Evolutionary conservation across 2,888 invertebrate genomes (phyloP).

Genomic region (Lissonota sp.): DNA sequence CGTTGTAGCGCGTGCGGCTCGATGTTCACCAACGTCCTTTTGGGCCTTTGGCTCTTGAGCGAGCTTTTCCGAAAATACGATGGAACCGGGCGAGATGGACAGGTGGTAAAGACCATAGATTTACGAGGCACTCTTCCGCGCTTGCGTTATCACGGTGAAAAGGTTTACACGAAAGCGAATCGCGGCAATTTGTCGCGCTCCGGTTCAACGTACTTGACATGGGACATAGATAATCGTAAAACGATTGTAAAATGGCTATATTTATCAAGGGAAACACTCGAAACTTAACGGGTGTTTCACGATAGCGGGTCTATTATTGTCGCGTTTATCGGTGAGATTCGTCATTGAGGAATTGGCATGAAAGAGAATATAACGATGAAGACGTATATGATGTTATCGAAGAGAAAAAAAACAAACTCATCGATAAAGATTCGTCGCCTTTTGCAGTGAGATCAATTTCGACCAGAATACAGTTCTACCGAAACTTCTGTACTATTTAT

Average conservation of each 20-base stretch:
- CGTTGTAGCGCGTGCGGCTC: not conserved
- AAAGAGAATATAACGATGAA: no score
- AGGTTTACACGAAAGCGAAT: slow-evolving; percentile 20
- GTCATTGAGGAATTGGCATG: not conserved
- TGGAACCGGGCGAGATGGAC: slow-evolving; percentile 37
- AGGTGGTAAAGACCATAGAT: slow-evolving; percentile 48
- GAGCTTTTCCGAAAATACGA: slow-evolving; percentile 37
- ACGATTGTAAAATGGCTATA: slow-evolving; percentile 12
- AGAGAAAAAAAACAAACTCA: not conserved
- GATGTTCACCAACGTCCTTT: slow-evolving; percentile 16
- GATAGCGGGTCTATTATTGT: slow-evolving; percentile 7
- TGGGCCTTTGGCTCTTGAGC: not conserved
- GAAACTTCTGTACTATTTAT: no score
- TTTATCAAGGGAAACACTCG: slow-evolving; percentile 9
- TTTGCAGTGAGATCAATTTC: slow-evolving; percentile 18
- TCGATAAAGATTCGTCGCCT: not conserved
- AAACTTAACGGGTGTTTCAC: slow-evolving; percentile 19
- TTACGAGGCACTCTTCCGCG: slow-evolving; percentile 64
- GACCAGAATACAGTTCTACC: not conserved
- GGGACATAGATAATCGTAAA: not conserved
- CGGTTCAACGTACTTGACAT: slow-evolving; percentile 13
- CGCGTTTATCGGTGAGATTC: slow-evolving; percentile 4
- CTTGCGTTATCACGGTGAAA: slow-evolving; percentile 64
- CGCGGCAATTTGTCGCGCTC: not conserved
- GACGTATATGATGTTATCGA: not conserved